phyloP scores from a whole-genome alignment of 2,888 invertebrate species.

The Lithophane semibrunnea region DNA sequence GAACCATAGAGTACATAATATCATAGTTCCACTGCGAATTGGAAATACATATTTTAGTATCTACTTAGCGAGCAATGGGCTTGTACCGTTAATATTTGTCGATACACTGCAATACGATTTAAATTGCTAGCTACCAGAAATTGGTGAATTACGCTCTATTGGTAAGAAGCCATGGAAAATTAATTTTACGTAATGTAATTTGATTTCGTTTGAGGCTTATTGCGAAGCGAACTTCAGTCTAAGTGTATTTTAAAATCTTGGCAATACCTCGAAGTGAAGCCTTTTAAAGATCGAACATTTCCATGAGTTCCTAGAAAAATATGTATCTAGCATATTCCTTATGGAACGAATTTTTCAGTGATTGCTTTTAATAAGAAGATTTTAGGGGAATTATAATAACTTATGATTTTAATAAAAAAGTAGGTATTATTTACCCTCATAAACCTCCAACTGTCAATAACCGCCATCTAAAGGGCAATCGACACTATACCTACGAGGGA shows the following conservation, averaged over 20 bases:
- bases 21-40: constrained; percentile 49
- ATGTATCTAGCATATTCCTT: neutral
- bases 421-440: neutral
- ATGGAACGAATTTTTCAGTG: neutral
- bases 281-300: constrained; percentile 23
- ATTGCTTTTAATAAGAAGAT: neutral
- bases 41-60: constrained; percentile 64
- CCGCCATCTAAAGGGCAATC: no score
- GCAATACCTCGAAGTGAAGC: constrained; percentile 28
- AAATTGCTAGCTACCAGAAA: constrained; percentile 60
- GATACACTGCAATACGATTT: constrained; percentile 58
- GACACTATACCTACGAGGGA: neutral
- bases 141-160: constrained; percentile 54
- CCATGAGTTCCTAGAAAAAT: neutral
- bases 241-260: constrained; percentile 33
- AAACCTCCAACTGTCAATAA: no score
- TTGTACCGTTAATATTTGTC: constrained; percentile 48
- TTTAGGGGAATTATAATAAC: neutral
- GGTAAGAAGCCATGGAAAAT: constrained; percentile 60
- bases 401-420: neutral
- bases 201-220: constrained; percentile 57
- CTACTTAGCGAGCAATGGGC: constrained; percentile 47
- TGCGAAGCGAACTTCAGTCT: constrained; percentile 34
- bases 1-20: constrained; percentile 45
- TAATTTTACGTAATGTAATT: constrained; percentile 63